Base-by-base conservation (phyloP, 2,888 invertebrate genomes). In the Kuschelorhynchus macadamiae region DNA sequence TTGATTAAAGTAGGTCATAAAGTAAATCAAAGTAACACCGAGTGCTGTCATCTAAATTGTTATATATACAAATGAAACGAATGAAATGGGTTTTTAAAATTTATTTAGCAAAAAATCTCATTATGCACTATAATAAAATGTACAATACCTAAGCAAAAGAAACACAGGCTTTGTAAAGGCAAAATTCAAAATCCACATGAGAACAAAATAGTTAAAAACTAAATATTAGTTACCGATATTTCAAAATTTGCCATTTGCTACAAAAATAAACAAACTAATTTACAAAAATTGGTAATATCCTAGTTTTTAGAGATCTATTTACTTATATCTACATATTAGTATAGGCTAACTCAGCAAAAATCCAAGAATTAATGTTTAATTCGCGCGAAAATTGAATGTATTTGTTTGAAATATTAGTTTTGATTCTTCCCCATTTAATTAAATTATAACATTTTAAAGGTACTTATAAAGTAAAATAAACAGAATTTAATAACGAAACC, bases 211-310 rank as follows among this genome's bases (percentile, higher is more conserved):
- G 30, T 11, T 17, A 57, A 46, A 60, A 57, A 70, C 70, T 70
- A 70, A 70, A 70, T 70, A 70, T 70, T 70, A 70, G 70, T 70
- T 70, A 70, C 70, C 18, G 46, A 62, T 32, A 50, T 66, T 70
- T 62, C 52, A 50, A 61, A 57, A 17, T 41, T 70, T 61, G 66
- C 70, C 42, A n/a, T 16, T 18, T 8, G 18, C 30, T 42, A 44
- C 42, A 49, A 33, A 39, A 53, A 49, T 57, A 59, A 66, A 65
- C 49, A 44, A 46, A 41, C 17, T 42, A 14, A 66, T 60, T 60
- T 59, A 63, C 63, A 63, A 60, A 53, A 42, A 50, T 57, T 68
- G 42, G 53, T 49, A 67, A 49, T 59, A 53, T 46, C 39, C 57
- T 63, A 53, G 36, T 41, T 33, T 62, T 63, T 68, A 68, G 68